Evolutionary conservation across 2,888 invertebrate species (phyloP).

Genomic region (Dolomedes plantarius): DNA sequence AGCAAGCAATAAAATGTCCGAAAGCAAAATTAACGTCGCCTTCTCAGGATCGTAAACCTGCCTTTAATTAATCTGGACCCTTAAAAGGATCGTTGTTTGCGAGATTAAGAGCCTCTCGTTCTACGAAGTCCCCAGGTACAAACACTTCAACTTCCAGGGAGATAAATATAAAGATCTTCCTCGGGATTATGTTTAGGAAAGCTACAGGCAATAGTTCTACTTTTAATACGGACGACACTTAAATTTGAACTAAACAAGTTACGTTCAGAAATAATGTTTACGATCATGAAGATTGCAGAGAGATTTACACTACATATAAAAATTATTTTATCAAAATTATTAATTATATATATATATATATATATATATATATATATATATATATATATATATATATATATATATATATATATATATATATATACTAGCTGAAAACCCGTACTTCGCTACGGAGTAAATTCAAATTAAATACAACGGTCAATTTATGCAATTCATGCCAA

Average conservation of each 20-base stretch:
- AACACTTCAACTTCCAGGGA: slow-evolving; percentile 13
- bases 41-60: slow-evolving; percentile 27
- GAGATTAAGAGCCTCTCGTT: slow-evolving; percentile 33
- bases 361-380: too few relatives aligned
- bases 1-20: slow-evolving; percentile 33
- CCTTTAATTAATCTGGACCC: slow-evolving; percentile 51
- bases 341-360: too few relatives aligned
- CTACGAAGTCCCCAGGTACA: not conserved
- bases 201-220: not conserved
- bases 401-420: too few relatives aligned
- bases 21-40: slow-evolving; percentile 35
- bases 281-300: not conserved
- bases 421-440: too few relatives aligned
- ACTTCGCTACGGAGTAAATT: too few relatives aligned
- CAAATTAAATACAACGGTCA: too few relatives aligned
- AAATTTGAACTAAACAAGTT: not conserved
- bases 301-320: too few relatives aligned
- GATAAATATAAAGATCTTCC: not conserved
- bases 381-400: too few relatives aligned
- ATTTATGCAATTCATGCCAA: too few relatives aligned
- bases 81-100: slow-evolving; percentile 31
- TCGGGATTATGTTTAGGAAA: not conserved
- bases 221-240: not conserved
- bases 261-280: not conserved
- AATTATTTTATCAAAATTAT: too few relatives aligned